phyloP scores from a whole-genome alignment of 1,140 invertebrate genomes.

The Drosophila funebris region DNA sequence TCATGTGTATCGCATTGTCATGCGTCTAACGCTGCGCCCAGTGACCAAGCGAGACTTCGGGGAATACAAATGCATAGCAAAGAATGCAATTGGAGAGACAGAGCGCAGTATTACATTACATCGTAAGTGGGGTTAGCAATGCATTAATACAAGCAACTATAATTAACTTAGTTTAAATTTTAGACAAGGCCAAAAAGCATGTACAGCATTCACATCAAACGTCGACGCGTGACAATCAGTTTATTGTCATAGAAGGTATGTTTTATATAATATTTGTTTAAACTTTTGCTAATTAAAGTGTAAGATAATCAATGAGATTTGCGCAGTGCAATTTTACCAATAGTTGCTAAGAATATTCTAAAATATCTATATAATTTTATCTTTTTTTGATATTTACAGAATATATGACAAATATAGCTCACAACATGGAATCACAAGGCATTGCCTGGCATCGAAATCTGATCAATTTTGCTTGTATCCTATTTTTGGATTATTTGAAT shows the following conservation, averaged over 20 bases:
- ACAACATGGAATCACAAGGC: not conserved
- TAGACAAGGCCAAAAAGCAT: constrained; percentile 79
- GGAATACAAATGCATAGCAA: constrained; percentile 86
- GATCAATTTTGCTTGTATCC: constrained; percentile 32
- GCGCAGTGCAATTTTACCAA: not conserved
- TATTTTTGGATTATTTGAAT: constrained; percentile 51
- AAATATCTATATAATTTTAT: not conserved
- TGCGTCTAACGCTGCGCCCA: constrained; percentile 86
- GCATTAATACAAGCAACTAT: not conserved
- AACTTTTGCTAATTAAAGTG: too few relatives aligned
- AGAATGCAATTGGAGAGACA: constrained; percentile 86
- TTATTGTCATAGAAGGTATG: constrained; percentile 79
- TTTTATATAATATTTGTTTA: not conserved
- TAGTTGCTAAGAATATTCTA: not conserved
- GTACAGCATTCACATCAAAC: constrained; percentile 69
- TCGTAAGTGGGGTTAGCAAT: constrained; percentile 79
- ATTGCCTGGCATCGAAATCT: not conserved
- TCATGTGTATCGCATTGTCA: constrained; percentile 86
- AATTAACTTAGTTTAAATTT: not conserved
- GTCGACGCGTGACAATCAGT: constrained; percentile 68
- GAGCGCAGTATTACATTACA: constrained; percentile 86
- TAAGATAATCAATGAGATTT: too few relatives aligned
- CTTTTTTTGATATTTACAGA: constrained; percentile 38
- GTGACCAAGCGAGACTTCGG: constrained; percentile 86
- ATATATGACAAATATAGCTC: constrained; percentile 46